phyloP scores from a whole-genome alignment of 2,888 invertebrate genomes.

The Leptopterna dolabrata region DNA sequence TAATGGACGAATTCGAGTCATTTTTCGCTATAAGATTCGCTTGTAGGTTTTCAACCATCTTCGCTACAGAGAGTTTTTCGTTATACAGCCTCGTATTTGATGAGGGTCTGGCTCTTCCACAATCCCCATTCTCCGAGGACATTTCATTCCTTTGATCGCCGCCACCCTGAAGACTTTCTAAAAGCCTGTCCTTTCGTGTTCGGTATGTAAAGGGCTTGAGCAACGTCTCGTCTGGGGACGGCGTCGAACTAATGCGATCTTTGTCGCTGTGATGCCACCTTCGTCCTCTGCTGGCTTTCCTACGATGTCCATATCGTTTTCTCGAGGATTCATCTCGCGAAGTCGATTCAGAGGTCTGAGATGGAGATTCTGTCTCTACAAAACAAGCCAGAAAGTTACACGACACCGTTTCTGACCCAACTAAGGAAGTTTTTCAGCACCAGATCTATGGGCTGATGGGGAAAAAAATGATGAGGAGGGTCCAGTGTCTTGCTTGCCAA shows the following conservation, averaged over 20 bases:
- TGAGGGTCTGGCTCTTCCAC: background rate
- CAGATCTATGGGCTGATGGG: too few relatives aligned
- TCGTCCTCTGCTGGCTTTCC: background rate
- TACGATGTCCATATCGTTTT: background rate
- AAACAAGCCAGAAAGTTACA: background rate
- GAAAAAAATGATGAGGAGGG: too few relatives aligned
- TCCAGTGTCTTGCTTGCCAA: too few relatives aligned
- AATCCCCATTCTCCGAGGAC: background rate
- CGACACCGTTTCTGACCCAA: too few relatives aligned
- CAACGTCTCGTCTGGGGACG: background rate
- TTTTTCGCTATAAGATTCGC: background rate
- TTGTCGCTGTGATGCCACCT: background rate
- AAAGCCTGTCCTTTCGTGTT: background rate
- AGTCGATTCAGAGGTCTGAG: background rate
- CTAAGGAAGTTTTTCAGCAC: too few relatives aligned
- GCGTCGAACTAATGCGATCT: background rate
- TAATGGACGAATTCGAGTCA: background rate
- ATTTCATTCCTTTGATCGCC: background rate
- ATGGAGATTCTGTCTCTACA: conserved; percentile 5
- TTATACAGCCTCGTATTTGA: background rate
- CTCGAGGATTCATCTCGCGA: background rate
- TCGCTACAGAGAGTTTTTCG: background rate
- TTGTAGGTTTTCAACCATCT: background rate
- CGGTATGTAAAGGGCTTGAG: conserved; percentile 1
- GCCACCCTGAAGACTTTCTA: background rate